Evolutionary conservation across 2,888 invertebrate genomes (phyloP).

Genomic region (Apeira syringaria): DNA sequence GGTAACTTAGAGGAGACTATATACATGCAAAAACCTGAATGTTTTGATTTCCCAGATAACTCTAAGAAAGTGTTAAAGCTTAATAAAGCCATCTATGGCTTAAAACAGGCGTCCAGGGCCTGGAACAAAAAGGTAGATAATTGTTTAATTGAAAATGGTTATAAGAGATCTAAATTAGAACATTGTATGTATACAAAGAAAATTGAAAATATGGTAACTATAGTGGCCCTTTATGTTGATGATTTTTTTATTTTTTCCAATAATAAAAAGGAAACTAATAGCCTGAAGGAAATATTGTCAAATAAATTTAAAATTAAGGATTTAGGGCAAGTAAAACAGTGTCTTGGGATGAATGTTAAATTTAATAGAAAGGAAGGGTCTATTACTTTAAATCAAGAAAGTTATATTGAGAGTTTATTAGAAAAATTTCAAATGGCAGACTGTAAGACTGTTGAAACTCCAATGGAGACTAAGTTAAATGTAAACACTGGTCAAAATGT

Average conservation of each 20-base stretch:
- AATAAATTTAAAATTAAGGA: constrained; percentile 18
- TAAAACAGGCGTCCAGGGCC: not conserved
- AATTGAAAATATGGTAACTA: constrained; percentile 15
- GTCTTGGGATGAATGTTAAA: not conserved
- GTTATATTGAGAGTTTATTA: constrained; percentile 8
- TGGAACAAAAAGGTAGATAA: constrained; percentile 30
- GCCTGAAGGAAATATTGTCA: constrained; percentile 10
- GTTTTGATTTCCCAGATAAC: not conserved
- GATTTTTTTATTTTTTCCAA: constrained; percentile 30
- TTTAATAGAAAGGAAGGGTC: not conserved
- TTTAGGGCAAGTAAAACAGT: constrained; percentile 9
- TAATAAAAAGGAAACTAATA: constrained; percentile 7
- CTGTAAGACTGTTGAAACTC: constrained; percentile 29
- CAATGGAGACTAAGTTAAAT: constrained; percentile 32
- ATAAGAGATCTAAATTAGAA: constrained; percentile 28
- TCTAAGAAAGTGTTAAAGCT: constrained; percentile 23
- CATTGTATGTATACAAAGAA: constrained; percentile 36
- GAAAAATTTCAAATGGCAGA: constrained; percentile 14
- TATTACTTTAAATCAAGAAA: constrained; percentile 12
- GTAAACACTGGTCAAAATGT: not conserved
- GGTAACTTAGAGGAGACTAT: constrained; percentile 20
- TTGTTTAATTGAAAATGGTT: constrained; percentile 19
- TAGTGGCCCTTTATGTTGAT: constrained; percentile 33
- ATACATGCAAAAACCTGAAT: constrained; percentile 27
- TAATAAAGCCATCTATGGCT: not conserved